Conservation (phyloP, 2,113 vertebrate genomes). For the Stomatorhinus ivindoensis region DNA sequence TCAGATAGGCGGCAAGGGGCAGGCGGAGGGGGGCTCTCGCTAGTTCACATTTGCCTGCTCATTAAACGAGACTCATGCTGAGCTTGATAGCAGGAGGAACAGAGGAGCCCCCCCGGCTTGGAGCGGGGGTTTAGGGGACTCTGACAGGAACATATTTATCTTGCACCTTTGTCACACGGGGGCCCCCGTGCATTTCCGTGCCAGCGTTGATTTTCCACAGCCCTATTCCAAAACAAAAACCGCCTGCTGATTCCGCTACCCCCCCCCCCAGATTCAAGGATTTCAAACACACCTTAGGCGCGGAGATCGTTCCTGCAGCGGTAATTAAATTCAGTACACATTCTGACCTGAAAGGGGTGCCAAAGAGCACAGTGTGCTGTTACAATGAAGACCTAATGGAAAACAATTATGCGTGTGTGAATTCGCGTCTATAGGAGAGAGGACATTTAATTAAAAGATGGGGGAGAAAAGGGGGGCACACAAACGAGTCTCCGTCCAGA, state of each 20-base stretch:
- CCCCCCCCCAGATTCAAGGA: neutral
- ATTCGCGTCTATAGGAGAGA: constrained; percentile 1
- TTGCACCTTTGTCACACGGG: neutral
- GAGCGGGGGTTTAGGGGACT: neutral
- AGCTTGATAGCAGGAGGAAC: neutral
- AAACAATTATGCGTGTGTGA: constrained; percentile 20
- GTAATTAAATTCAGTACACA: constrained; percentile 52
- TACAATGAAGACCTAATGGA: neutral
- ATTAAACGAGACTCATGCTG: constrained; percentile 8
- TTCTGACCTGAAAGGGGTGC: constrained; percentile 57
- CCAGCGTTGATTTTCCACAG: neutral
- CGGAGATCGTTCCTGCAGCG: constrained; percentile 45
- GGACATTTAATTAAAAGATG: constrained; percentile 25
- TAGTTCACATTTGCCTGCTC: neutral
- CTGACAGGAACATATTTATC: constrained; percentile 13
- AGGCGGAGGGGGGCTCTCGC: neutral
- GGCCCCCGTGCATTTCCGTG: neutral
- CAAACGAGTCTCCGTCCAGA: constrained; percentile 64
- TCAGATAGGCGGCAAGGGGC: constrained; percentile 26
- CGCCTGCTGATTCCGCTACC: neutral
- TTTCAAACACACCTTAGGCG: neutral
- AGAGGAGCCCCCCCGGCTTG: neutral
- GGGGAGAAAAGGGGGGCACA: constrained; percentile 35
- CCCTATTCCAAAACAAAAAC: neutral
- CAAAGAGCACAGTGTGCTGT: constrained; percentile 37